Conservation (phyloP, 2,888 invertebrate genomes). For the Halictus ligatus region DNA sequence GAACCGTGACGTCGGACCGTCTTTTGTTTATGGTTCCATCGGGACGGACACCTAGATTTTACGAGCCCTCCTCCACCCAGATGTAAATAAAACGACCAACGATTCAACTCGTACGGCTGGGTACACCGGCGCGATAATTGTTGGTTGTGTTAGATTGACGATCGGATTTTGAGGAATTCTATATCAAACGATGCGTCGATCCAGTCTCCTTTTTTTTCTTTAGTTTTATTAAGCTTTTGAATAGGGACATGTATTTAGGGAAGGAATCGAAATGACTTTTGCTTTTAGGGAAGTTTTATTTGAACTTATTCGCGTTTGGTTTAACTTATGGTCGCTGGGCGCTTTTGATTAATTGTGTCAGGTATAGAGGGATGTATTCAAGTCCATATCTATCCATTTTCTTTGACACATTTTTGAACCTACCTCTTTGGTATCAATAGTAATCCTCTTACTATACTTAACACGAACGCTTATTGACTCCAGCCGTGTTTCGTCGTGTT, state of each 20-base stretch:
- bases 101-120: slow-evolving; percentile 21
- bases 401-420: too few relatives aligned
- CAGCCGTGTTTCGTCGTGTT: too few relatives aligned
- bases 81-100: slow-evolving; percentile 42
- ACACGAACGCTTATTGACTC: too few relatives aligned
- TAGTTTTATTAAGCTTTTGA: not conserved
- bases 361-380: too few relatives aligned
- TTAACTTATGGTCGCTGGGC: too few relatives aligned
- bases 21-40: slow-evolving; percentile 35
- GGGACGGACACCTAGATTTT: slow-evolving; percentile 34
- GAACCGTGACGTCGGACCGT: slow-evolving; percentile 1
- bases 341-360: not conserved
- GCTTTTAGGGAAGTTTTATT: not conserved
- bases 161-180: slow-evolving; percentile 10
- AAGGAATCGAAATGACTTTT: not conserved
- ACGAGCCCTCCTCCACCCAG: slow-evolving; percentile 31
- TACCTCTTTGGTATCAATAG: too few relatives aligned
- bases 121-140: not conserved
- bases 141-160: slow-evolving; percentile 12
- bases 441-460: too few relatives aligned
- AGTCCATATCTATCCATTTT: too few relatives aligned
- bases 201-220: too few relatives aligned
- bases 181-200: too few relatives aligned
- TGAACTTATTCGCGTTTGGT: too few relatives aligned
- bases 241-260: not conserved